These are phyloP conservation scores for Carassius gibelio DNA, from an alignment of 2,113 vertebrate genomes.

Conservation along the genomic window DNA sequence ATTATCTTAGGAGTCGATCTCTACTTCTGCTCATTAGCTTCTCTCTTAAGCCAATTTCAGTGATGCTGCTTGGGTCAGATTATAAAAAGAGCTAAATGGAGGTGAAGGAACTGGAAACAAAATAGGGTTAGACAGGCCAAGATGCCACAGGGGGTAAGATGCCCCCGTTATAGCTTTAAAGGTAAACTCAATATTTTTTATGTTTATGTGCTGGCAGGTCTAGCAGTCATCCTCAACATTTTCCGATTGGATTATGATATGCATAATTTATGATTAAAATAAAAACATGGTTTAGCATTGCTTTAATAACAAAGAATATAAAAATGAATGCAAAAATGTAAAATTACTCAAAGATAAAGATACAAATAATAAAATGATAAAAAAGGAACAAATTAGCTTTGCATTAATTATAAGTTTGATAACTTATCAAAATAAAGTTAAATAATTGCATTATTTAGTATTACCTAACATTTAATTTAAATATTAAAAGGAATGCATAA, in stretches of 20 bases:
- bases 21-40: slow-evolving; percentile 29
- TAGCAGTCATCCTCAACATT: not conserved
- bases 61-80: slow-evolving; percentile 11
- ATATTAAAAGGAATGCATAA: not conserved
- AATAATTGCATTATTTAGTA: not conserved
- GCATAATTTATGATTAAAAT: not conserved
- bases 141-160: not conserved
- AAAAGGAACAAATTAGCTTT: not conserved
- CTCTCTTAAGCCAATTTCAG: not conserved
- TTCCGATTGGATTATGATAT: not conserved
- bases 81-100: not conserved
- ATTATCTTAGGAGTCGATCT: slow-evolving; percentile 42
- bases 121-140: not conserved
- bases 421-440: not conserved
- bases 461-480: not conserved
- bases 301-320: not conserved
- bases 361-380: not conserved
- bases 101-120: not conserved
- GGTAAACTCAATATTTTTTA: not conserved
- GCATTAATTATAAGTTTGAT: not conserved
- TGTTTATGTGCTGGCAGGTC: not conserved
- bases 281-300: not conserved
- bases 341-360: not conserved
- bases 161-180: not conserved
- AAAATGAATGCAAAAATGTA: not conserved